These are phyloP conservation scores for Acanthopleura granulata DNA, from an alignment of 2,888 invertebrate genomes.

Conservation along the genomic window DNA sequence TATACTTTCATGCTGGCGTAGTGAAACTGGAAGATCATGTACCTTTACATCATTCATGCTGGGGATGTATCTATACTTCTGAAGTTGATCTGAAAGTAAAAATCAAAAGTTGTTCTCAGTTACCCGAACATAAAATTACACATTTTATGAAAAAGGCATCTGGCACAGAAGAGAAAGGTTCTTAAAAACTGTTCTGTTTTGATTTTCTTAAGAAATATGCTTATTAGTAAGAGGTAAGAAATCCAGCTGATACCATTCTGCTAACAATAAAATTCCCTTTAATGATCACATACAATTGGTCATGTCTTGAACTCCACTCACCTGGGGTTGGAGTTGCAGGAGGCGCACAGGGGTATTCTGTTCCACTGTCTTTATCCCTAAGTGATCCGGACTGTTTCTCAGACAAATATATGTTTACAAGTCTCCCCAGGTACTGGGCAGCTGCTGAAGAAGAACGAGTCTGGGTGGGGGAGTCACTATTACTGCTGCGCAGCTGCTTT, in stretches of 20 bases:
- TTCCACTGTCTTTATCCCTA: conserved; percentile 54
- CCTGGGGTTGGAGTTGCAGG: conserved; percentile 63
- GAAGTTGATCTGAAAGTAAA: conserved; percentile 46
- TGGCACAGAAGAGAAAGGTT: too few species aligned
- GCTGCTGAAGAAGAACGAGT: neutral
- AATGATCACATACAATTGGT: too few species aligned
- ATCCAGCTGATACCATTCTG: too few species aligned
- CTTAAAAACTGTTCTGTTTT: too few species aligned
- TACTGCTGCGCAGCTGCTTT: neutral
- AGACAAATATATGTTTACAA: conserved; percentile 55
- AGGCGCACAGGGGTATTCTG: conserved; percentile 56
- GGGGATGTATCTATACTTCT: conserved; percentile 48
- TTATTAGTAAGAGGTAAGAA: too few species aligned
- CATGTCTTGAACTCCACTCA: conserved; percentile 32
- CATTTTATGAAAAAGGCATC: too few species aligned
- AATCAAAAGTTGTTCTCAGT: neutral
- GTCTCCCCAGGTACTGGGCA: conserved; percentile 21
- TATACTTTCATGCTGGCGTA: too few species aligned
- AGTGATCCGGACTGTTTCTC: conserved; percentile 56
- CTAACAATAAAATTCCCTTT: too few species aligned
- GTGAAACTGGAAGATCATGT: neutral
- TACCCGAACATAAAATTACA: too few species aligned
- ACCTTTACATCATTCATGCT: conserved; percentile 55
- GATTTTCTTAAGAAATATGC: too few species aligned
- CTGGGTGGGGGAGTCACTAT: neutral